phyloP scores from a whole-genome alignment of 2,888 invertebrate species.

The Entomobrya multifasciata region DNA sequence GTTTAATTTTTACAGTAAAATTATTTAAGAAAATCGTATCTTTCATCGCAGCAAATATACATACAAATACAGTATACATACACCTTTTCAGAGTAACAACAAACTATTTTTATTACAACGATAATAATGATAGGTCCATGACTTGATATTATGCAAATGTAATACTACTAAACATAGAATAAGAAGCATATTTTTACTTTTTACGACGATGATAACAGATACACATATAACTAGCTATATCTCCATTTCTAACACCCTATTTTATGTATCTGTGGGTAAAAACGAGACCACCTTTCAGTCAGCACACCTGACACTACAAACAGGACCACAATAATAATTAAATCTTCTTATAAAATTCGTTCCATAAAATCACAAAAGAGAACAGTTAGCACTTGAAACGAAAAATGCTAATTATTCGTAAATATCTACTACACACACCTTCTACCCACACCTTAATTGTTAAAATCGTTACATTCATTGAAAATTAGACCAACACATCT shows the following conservation, averaged over 20 bases:
- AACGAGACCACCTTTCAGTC: conserved; percentile 62
- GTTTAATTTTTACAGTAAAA: conserved; percentile 11
- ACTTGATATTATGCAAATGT: too few species aligned
- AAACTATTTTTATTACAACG: not conserved
- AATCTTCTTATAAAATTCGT: conserved; percentile 50
- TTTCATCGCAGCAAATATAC: not conserved
- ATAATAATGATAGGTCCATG: not conserved
- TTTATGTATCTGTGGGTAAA: conserved; percentile 44
- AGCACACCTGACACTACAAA: conserved; percentile 14
- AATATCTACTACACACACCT: not conserved
- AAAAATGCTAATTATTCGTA: conserved; percentile 58
- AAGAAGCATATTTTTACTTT: too few species aligned
- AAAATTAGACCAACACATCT: too few species aligned
- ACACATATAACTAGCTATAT: too few species aligned
- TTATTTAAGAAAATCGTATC: conserved; percentile 2
- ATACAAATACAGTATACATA: not conserved
- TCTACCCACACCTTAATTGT: too few species aligned
- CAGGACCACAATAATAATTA: conserved; percentile 4
- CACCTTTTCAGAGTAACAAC: not conserved
- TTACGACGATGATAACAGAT: too few species aligned
- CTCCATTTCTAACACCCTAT: too few species aligned
- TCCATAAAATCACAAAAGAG: conserved; percentile 65
- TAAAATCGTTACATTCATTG: too few species aligned
- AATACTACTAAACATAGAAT: not conserved
- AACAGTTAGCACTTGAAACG: conserved; percentile 57